Evolutionary conservation across 92 coral and sea anemone species (phyloP), one percentile per base, ranked within the genome.

Genomic region (Epizoanthus illoricatus): DNA sequence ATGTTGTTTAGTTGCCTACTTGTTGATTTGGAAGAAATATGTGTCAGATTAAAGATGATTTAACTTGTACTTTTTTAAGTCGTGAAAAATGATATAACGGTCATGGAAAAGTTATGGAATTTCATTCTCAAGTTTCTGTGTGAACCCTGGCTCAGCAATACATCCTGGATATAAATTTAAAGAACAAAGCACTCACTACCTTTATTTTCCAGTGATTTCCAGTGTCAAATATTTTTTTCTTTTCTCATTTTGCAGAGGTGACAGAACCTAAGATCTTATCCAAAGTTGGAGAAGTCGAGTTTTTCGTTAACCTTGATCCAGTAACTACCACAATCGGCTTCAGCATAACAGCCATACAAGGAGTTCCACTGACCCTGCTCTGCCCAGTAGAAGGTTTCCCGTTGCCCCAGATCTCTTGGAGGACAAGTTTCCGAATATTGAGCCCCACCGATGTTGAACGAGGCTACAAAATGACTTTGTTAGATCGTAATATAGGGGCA

Each of bases 331-430:
- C 45, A 11, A 82, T 92, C 20, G 96, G 96, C 61, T 84, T 88
- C 65, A 75, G 86, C n/a, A 66, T 89, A 65, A 86, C 88, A 69
- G 88, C 84, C 11, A 68, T 89, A 45, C 85, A 81, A 60, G 97
- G 97, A 33, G 84, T 82, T 2, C 68, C 54, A 39, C 73, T 93
- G 55, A 69, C 91, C 20, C 75, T 93, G 8, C 7, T 93, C 43
- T 93, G 97, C 54, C 89, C 85, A 16, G 91, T 85, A 7, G 81
- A 84, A 7, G 97, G 92, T 5, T 93, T 88, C 58, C 97, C 97
- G 2, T 79, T 83, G 3, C 97, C 97, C 0, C 54, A 16, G 7
- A 73, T 93, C 39, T 56, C 83, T 33, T 93, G 97, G 97, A 84
- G 79, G 12, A 84, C 75, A 71, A 71, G 78, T 42, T 80, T 85